phyloP scores from a whole-genome alignment of 2,113 vertebrate species.

The Hyperopisus bebe region DNA sequence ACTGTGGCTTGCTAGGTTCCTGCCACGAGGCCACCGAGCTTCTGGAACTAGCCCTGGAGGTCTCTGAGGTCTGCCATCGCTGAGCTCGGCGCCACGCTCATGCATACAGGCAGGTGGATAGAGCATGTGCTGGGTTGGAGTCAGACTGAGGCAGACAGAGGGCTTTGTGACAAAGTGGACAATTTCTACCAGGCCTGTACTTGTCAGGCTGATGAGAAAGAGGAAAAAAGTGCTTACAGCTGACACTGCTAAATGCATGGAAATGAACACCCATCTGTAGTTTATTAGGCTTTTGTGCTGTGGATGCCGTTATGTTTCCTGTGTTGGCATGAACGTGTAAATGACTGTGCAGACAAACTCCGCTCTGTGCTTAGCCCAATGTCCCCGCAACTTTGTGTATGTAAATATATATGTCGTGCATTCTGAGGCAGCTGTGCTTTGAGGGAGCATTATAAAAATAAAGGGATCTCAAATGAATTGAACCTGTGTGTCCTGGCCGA shows the following conservation, averaged over 20 bases:
- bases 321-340: background rate
- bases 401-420: background rate
- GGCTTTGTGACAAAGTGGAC: background rate
- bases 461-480: background rate
- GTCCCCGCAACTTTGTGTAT: background rate
- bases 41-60: slow-evolving; percentile 55
- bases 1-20: slow-evolving; percentile 43
- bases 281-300: background rate
- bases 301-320: background rate
- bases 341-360: background rate
- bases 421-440: background rate
- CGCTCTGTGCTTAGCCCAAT: background rate
- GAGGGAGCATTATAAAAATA: background rate
- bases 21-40: slow-evolving; percentile 50
- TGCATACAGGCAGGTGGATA: background rate
- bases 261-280: background rate
- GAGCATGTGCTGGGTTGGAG: background rate
- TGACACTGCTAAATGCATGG: background rate
- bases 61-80: slow-evolving; percentile 53
- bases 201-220: background rate
- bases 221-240: background rate
- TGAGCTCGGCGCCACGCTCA: slow-evolving; percentile 12
- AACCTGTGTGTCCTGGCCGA: background rate
- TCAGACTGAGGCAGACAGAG: background rate
- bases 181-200: background rate